Percentiles rank a stretch among this genome's conserved stretches.
Conservation (phyloP, 2,797 vertebrate genomes). For the Phalanger gymnotis region DNA sequence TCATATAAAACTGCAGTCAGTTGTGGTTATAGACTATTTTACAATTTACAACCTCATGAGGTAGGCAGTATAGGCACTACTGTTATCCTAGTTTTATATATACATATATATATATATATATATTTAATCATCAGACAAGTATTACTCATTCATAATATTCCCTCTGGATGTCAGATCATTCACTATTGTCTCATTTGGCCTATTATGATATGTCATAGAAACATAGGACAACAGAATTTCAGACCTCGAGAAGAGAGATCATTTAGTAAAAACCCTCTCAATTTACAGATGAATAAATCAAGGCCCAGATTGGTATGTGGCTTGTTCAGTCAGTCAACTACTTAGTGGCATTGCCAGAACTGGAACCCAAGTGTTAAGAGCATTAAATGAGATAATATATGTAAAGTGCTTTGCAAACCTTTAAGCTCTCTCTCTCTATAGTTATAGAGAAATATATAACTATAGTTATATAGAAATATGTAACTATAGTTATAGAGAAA, state of each 20-base stretch:
- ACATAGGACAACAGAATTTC: not conserved
- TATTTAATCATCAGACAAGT: not conserved
- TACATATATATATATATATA: not conserved
- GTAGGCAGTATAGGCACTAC: not conserved
- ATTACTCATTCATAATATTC: not conserved
- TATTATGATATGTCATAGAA: not conserved
- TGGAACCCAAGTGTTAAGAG: not conserved
- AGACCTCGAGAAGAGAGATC: not conserved
- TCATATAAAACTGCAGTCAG: not conserved
- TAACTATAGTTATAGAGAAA: no score
- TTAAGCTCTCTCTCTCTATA: not conserved
- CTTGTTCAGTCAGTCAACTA: not conserved
- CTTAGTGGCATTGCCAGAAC: not conserved
- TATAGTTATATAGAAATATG: not conserved
- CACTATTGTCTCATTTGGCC: not conserved
- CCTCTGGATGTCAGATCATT: not conserved
- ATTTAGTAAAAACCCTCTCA: not conserved
- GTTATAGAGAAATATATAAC: not conserved
- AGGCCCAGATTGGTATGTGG: not conserved
- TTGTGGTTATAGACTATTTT: not conserved
- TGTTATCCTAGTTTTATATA: not conserved
- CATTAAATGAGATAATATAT: conserved; percentile 65
- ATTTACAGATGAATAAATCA: not conserved
- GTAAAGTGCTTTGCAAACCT: conserved; percentile 36
- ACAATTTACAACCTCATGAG: not conserved